Evolutionary conservation across 2,888 invertebrate species (phyloP), one percentile per base, ranked within the genome.

Genomic region (Andrena bicolor): DNA sequence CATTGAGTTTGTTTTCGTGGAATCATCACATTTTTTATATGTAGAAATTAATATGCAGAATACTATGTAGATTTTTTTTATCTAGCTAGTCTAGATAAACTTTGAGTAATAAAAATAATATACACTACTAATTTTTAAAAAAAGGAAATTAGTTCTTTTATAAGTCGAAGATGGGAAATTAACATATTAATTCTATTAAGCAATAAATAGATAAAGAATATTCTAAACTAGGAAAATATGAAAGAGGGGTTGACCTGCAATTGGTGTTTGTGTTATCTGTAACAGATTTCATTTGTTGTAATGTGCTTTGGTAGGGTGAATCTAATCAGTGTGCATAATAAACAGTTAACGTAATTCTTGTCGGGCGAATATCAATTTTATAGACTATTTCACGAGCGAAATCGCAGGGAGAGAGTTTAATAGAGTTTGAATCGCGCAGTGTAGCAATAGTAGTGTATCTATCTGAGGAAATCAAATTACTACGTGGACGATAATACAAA

Each of bases 401-500:
- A 16, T 60, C 3, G 16, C 13, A 76, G 8, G 23, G 26, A 49
- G n/a, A 28, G 48, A 66, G 26, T 4, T 56, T 41, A 26, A 13
- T 35, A 49, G 51, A 74, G 2, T 49, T 49, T 13, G 28, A 56
- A 35, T 58, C 20, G 49, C 26, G 41, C 20, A 20, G 5, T 60
- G 64, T 72, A 20, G n/a, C 16, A 68, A 58, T 64, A 58, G 58
- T 79, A 51, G 49, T 76, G 75, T 83, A n/a, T 66, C 32, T 79
- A 76, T 79, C 4, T 32, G 26, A 53, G 8, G 41, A 75, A 82
- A 72, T 72, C 32, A 65, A 66, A 80, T 7, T 77, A 78, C 80
- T 74, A 82, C 84, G 71, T 80, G 69, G 56, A 77, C 58, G 70
- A 61, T 84, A 94, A 88, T 93, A 93, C 96, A 95, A 94, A 97